These are phyloP conservation scores for Sandelia bainsii DNA, from an alignment of 2,797 vertebrate species.

Conservation along the genomic window DNA sequence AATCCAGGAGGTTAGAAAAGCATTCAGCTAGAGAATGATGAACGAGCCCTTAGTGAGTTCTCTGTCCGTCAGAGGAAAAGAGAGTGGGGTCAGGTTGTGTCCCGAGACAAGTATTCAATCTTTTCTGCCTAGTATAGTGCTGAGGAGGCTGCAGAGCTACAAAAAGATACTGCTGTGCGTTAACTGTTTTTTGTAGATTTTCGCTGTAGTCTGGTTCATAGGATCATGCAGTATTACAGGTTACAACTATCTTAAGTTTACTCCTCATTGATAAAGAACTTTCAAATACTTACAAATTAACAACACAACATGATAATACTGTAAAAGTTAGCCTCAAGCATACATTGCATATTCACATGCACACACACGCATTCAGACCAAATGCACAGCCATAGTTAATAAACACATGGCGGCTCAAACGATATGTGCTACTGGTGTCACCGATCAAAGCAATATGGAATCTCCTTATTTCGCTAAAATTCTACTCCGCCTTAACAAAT, in stretches of 20 bases:
- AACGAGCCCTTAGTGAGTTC: constrained; percentile 80
- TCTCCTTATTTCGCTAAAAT: constrained; percentile 50
- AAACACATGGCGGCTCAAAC: constrained; percentile 71
- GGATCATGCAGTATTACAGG: constrained; percentile 77
- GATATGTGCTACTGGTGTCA: constrained; percentile 78
- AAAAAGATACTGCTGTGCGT: constrained; percentile 56
- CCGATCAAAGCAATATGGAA: constrained; percentile 69
- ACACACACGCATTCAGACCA: constrained; percentile 58
- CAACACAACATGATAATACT: constrained; percentile 82
- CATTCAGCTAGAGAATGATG: constrained; percentile 67
- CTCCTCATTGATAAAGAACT: constrained; percentile 71
- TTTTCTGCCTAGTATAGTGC: constrained; percentile 48
- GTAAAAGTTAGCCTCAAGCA: constrained; percentile 77
- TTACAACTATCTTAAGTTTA: constrained; percentile 71
- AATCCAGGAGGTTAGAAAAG: constrained; percentile 69
- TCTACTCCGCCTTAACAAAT: constrained; percentile 34
- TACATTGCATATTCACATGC: constrained; percentile 66
- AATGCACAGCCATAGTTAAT: constrained; percentile 65
- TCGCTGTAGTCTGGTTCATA: constrained; percentile 31
- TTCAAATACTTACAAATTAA: constrained; percentile 80
- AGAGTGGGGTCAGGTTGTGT: constrained; percentile 10
- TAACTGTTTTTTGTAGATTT: constrained; percentile 36
- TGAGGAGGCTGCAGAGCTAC: constrained; percentile 63
- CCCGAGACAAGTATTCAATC: constrained; percentile 43
- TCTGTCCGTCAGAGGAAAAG: constrained; percentile 62